A percentile compares a stretch with the other conserved stretches of the same genome.
phyloP scores from a whole-genome alignment of 2,113 vertebrate genomes.

The Excalfactoria chinensis region DNA sequence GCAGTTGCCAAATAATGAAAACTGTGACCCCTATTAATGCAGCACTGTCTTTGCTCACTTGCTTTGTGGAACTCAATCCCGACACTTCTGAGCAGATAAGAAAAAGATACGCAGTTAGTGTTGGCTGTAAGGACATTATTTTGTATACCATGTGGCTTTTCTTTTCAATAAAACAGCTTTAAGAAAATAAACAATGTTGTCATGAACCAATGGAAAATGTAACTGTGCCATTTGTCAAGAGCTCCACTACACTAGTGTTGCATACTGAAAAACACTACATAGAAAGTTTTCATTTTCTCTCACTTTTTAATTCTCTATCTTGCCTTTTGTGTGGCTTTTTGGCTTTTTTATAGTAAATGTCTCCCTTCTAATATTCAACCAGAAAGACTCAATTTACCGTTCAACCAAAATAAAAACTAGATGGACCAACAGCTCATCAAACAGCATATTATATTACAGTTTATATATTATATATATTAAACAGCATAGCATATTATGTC shows the following conservation, averaged over 20 bases:
- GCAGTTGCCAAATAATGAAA: not conserved
- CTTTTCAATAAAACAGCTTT: not conserved
- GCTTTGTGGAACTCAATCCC: not conserved
- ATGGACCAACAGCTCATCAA: not conserved
- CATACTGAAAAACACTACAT: not conserved
- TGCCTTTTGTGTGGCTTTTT: not conserved
- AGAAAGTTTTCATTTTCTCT: not conserved
- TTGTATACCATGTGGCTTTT: not conserved
- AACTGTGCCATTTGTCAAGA: not conserved
- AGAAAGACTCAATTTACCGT: not conserved
- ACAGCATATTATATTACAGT: not conserved
- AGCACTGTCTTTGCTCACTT: not conserved
- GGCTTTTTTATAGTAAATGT: not conserved
- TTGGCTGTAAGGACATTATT: not conserved
- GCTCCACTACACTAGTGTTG: not conserved
- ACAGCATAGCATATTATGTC: not conserved
- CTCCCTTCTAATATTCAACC: not conserved
- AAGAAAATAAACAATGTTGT: constrained; percentile 4
- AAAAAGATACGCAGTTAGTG: not conserved
- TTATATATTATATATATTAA: too few relatives aligned
- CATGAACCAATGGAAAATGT: not conserved
- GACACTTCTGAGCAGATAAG: not conserved
- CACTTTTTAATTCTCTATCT: not conserved
- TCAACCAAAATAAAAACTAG: not conserved
- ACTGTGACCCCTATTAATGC: not conserved